Conservation (phyloP, 2,797 vertebrate genomes). For the Galaxias olidus region DNA sequence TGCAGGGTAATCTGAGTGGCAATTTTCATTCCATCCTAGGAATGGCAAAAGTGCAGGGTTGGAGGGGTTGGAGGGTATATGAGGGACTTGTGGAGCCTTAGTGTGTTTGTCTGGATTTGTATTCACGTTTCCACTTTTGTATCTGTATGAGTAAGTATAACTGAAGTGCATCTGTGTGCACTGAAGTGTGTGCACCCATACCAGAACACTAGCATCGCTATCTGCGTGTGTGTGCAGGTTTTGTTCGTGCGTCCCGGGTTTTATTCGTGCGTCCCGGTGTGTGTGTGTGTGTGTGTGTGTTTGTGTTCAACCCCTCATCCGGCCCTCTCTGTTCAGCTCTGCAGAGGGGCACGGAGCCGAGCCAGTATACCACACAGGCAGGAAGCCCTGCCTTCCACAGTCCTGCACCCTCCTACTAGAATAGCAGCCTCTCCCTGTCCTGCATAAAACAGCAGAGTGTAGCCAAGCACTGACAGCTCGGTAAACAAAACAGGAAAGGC, state of each 20-base stretch:
- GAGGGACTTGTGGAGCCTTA: no score
- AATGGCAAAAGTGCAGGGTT: conserved; percentile 44
- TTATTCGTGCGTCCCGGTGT: background rate
- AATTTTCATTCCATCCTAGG: conserved; percentile 31
- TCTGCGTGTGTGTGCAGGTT: no score
- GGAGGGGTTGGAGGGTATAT: no score
- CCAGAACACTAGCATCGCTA: background rate
- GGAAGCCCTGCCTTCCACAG: background rate
- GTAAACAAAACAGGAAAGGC: conserved; percentile 83
- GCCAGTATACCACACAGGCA: conserved; percentile 10
- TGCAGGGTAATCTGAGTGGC: conserved; percentile 36
- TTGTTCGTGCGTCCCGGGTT: background rate
- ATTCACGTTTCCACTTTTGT: background rate
- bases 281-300: background rate
- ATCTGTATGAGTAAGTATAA: background rate
- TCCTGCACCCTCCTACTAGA: conserved; percentile 36
- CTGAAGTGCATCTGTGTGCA: conserved; percentile 8
- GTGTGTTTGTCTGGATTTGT: background rate
- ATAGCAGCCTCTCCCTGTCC: conserved; percentile 18
- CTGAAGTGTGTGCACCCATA: conserved; percentile 1
- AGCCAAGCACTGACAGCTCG: conserved; percentile 87
- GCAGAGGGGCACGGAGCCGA: conserved; percentile 4
- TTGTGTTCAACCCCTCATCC: conserved; percentile 3
- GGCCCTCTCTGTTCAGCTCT: conserved; percentile 1
- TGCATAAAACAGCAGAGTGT: conserved; percentile 79